These are phyloP conservation scores for Macrosteles quadrilineatus DNA, from an alignment of 1,140 invertebrate genomes.

Conservation along the genomic window DNA sequence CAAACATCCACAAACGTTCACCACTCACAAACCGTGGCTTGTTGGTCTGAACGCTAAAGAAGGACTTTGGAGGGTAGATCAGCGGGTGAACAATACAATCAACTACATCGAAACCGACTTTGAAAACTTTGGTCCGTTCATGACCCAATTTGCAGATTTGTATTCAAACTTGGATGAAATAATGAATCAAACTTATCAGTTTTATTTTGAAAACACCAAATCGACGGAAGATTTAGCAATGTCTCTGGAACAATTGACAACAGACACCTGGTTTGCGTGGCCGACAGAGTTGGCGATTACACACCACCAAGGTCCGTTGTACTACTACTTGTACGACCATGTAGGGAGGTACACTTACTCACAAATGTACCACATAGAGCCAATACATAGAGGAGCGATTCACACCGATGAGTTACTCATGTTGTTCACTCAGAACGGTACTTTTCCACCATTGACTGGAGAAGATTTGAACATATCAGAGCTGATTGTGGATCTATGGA, in stretches of 20 bases:
- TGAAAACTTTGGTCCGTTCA: background rate
- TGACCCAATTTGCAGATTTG: background rate
- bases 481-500: background rate
- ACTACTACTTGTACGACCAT: background rate
- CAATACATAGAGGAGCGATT: background rate
- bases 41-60: background rate
- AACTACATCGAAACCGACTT: background rate
- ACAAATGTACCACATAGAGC: background rate
- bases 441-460: background rate
- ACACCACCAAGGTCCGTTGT: background rate
- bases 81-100: background rate
- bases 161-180: background rate
- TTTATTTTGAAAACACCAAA: constrained; percentile 3
- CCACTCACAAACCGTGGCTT: background rate
- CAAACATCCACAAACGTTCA: background rate
- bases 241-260: background rate
- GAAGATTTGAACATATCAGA: background rate
- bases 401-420: background rate
- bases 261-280: background rate
- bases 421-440: background rate
- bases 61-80: background rate
- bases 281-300: background rate
- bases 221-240: background rate
- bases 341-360: background rate
- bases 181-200: background rate